Conservation (phyloP, 2,888 invertebrate species). For the Galerucella nymphaeae region DNA sequence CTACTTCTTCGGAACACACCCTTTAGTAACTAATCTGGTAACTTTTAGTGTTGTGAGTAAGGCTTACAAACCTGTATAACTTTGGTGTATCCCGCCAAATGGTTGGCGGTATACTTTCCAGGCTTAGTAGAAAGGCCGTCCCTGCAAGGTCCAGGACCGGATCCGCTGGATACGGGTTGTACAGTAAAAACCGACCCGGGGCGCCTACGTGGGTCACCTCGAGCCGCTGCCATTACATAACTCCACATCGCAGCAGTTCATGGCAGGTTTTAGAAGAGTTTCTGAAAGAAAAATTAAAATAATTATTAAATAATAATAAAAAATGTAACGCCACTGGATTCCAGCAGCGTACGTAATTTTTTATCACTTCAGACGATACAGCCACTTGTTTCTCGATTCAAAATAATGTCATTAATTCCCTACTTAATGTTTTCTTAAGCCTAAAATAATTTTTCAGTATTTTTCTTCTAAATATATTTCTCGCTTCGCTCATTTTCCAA, state of each 20-base stretch:
- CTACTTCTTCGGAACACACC: too few species aligned
- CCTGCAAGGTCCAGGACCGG: conserved; percentile 60
- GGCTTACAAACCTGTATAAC: conserved; percentile 26
- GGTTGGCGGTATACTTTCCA: conserved; percentile 23
- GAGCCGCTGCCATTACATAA: conserved; percentile 78
- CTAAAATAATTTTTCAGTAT: background rate
- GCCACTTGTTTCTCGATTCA: too few species aligned
- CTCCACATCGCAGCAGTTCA: conserved; percentile 72
- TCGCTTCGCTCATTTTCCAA: background rate
- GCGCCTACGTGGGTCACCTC: conserved; percentile 70
- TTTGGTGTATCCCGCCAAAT: conserved; percentile 29
- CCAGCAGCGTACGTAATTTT: too few species aligned
- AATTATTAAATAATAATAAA: background rate
- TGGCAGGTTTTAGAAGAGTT: conserved; percentile 22
- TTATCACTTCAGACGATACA: too few species aligned
- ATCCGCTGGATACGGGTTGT: conserved; percentile 55
- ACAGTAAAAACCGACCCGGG: conserved; percentile 61
- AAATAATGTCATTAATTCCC: too few species aligned
- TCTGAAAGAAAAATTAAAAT: conserved; percentile 15
- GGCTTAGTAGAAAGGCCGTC: conserved; percentile 50
- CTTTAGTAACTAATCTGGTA: too few species aligned
- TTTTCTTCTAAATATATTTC: background rate
- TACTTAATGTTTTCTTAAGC: too few species aligned
- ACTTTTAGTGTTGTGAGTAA: too few species aligned
- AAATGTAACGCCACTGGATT: too few species aligned